Evolutionary conservation across 2,113 vertebrate species (phyloP), one percentile per base, ranked within the genome.

Genomic region (Tupaia chinensis): DNA sequence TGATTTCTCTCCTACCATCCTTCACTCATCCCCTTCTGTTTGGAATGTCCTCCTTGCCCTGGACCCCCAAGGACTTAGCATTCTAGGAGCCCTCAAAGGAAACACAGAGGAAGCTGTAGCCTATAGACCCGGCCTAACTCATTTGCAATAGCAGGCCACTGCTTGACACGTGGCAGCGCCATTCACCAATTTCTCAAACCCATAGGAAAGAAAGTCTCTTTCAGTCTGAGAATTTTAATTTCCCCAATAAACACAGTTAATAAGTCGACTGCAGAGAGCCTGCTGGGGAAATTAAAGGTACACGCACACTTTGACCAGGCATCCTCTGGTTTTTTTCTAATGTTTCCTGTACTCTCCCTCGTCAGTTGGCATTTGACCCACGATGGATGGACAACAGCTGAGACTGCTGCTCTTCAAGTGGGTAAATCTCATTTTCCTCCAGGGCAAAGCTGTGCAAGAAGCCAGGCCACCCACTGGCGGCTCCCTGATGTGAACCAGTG

Each of bases 401-500:
- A 53, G 54, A 29, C 73, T 22, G 19, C 23, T 61, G 15, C 58
- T 93, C 81, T 88, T 82, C 93, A 29, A 53, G 68, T n/a, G 32
- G 61, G 7, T 73, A 61, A 86, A 77, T 81, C 83, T 14, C 56
- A 73, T 80, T 89, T 73, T 44, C 56, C 23, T 95, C 0, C 0
- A 56, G n/a, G 25, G 65, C 80, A 65, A 82, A 96, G 58, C 65
- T 74, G 22, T n/a, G 9, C 1, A 68, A 44, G 60, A 83, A 94
- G 66, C 76, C 92, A 87, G 84, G 9, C 88, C 81, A 83, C 87
- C 68, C 61, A 13, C 72, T 22, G 74, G 69, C 0, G 4, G 84
- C 90, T 87, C 72, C 87, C 60, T 32, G 25, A 61, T 87, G 84
- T 66, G 66, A 95, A 44, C 54, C 76, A 44, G 66, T 70, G 34